A percentile compares a stretch with the other conserved stretches of the same genome.
phyloP scores from a whole-genome alignment of 2,113 vertebrate genomes.

The Cavia porcellus region DNA sequence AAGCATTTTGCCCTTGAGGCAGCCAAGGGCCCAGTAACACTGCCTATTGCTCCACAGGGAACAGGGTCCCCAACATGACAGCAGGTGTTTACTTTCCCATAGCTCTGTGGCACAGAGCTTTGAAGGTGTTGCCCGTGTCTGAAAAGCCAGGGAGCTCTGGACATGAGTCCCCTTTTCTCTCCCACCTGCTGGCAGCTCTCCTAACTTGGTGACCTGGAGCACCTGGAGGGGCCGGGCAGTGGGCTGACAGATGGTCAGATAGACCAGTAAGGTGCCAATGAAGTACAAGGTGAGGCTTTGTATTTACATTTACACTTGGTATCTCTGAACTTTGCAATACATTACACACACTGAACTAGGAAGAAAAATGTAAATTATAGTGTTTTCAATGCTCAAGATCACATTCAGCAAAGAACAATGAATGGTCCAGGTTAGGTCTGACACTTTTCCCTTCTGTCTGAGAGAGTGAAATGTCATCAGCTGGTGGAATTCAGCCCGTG shows the following conservation, averaged over 20 bases:
- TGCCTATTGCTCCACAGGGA: too few relatives aligned
- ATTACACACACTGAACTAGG: background rate
- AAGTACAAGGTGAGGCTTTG: background rate
- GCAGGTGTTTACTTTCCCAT: background rate
- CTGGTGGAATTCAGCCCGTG: background rate
- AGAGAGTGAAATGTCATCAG: background rate
- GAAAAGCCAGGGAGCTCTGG: background rate
- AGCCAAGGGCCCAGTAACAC: too few relatives aligned
- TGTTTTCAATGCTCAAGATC: background rate
- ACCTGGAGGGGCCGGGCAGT: background rate
- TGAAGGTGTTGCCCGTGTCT: background rate
- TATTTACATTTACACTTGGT: background rate
- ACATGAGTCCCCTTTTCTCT: background rate
- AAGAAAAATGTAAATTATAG: constrained; percentile 11
- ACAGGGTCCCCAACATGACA: too few relatives aligned
- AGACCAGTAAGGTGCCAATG: background rate
- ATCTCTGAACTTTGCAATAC: constrained; percentile 1
- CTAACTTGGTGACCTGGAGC: background rate
- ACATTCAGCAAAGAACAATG: background rate
- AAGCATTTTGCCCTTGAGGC: background rate
- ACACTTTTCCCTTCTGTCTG: background rate
- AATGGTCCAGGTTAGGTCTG: background rate
- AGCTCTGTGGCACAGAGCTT: background rate
- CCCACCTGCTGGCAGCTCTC: background rate
- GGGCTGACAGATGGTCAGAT: background rate